Evolutionary conservation across 2,797 vertebrate genomes (phyloP), one percentile per base, ranked within the genome.

Genomic region (Phataginus tetradactyla): DNA sequence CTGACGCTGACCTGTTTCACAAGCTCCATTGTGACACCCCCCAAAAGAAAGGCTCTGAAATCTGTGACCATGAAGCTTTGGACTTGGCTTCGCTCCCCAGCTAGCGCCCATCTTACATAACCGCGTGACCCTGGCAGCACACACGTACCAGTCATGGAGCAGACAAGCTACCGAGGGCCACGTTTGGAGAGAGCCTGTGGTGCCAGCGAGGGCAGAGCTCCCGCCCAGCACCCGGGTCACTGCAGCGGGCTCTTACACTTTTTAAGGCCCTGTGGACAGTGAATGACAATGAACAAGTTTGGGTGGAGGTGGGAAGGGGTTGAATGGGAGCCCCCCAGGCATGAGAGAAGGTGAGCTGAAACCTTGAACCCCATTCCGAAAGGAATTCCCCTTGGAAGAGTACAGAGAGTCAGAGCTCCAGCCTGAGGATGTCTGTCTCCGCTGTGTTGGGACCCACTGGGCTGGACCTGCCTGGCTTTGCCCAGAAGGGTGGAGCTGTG

Each of bases 31-130:
- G 94, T 98, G 96, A 87, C 86, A 13, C 4, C 92, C 91, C 77
- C 97, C 97, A 86, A 97, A 98, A 98, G 95, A 80, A 96, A 12
- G 69, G 94, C 97, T 90, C 97, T 97, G 92, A 98, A 98, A 97
- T 92, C 94, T 63, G 96, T 96, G 97, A 97, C 97, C 97, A 45
- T 97, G 97, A 97, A 96, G 97, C 97, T 85, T 96, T 95, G 89
- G 74, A 32, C 51, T 29, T 64, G 72, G 59, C n/a, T 91, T 25
- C 45, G 42, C 79, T 94, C 97, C 71, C 53, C 92, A 83, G 20
- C 39, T 86, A 0, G 7, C 90, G 91, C 94, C 95, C 91, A 21
- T 69, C 96, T 98, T 97, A 86, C 91, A 49, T 84, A 91, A 87
- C 68, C 10, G 0, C 13, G 11, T 95, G 86, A 81, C 98, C 97